Evolutionary conservation across 64 coral and sea anemone species (phyloP), one percentile per base, ranked within the genome.

Genomic region (Montipora sp.): DNA sequence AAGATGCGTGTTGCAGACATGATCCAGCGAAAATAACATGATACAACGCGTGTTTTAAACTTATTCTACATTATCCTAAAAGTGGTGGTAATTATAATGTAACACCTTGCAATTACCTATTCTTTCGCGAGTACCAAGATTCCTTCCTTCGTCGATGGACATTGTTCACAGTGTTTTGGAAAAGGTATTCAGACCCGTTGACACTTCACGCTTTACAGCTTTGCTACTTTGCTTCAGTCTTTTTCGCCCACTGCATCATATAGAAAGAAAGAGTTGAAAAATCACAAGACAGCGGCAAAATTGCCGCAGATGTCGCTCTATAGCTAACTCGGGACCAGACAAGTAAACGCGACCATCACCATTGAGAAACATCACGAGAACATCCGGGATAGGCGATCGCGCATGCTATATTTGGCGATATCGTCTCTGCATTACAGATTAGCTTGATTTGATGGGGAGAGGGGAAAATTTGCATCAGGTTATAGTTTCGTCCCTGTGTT

Each of bases 301-400:
- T 11, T 10, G 45, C 47, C 47, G 47, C 18, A 85, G 16, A 85
- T 21, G 49, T 10, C 8, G 16, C 7, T 47, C 19, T 27, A 27
- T 27, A 27, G 27, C 27, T 48, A 23, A 51, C 5, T 71, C 21
- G 14, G 8, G 19, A 71, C 82, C 61, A 85, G 82, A 85, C 66
- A n/a, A 50, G 63, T 45, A 85, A 71, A 27, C 65, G 65, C 47
- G 43, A 71, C 2, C 43, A 3, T 70, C 65, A 16, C 7, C 18
- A 5, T 11, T n/a, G 45, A 46, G 46, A 83, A 85, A 85, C 68
- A 85, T 85, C 82, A 85, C 82, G 82, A 85, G 82, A 85, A 85
- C 82, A 85, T 85, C 82, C 82, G 82, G 82, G 82, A 16, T 47
- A 46, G 45, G 47, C 1, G 7, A 4, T 50, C 71, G 82, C 82